Conservation (phyloP, 1,140 invertebrate genomes). For the Plutomurus gul region DNA sequence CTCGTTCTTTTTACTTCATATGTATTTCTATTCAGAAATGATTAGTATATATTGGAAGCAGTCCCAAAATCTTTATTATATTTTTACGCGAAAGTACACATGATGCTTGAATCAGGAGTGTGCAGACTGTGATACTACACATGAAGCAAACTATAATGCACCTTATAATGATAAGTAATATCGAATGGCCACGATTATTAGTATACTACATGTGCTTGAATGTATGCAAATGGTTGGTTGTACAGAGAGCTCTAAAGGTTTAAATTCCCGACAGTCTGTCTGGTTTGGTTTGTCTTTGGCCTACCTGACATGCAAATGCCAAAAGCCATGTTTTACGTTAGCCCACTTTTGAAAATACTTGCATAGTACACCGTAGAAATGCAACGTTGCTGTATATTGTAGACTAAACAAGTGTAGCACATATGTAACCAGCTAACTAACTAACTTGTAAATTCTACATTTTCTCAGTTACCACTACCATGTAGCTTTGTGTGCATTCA, state of each 20-base stretch:
- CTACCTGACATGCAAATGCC: conserved; percentile 40
- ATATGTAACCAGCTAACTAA: background rate
- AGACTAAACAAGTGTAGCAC: background rate
- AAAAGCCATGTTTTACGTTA: conserved; percentile 41
- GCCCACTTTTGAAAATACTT: conserved; percentile 36
- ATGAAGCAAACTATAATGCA: background rate
- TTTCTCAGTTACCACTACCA: background rate
- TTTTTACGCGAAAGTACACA: no score
- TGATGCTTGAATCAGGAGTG: no score
- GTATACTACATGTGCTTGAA: no score
- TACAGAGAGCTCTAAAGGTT: no score
- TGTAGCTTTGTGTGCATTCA: background rate
- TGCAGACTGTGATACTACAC: background rate
- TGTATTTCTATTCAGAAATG: no score
- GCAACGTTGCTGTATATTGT: background rate
- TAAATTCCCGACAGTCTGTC: background rate
- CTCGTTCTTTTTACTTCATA: no score
- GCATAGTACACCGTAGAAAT: background rate
- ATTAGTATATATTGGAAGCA: no score
- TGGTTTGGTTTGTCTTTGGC: background rate
- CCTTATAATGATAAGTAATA: background rate
- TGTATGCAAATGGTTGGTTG: no score
- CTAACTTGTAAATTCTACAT: background rate
- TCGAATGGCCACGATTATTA: no score
- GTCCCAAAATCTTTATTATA: no score